Evolutionary conservation across 2,113 vertebrate genomes (phyloP).

Genomic region (Microcebus jonahi): DNA sequence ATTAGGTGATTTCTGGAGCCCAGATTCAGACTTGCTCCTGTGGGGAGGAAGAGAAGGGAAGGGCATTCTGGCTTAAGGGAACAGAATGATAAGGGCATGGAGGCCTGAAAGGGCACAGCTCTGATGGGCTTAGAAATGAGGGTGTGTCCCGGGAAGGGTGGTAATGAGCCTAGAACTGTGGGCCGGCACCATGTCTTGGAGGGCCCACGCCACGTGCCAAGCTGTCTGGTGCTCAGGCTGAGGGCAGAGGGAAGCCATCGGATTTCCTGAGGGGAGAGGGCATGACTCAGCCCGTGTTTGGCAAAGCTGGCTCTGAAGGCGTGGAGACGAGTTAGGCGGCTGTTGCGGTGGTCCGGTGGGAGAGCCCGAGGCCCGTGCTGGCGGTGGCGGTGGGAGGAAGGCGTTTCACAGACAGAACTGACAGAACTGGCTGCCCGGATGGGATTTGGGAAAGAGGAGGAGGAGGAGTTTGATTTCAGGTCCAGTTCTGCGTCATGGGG

Average conservation of each 20-base stretch:
- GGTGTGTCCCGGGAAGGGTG: neutral
- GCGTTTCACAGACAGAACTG: neutral
- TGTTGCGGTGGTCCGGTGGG: neutral
- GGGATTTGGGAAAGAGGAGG: constrained; percentile 27
- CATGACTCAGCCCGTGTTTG: neutral
- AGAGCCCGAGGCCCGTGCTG: neutral
- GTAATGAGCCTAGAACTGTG: neutral
- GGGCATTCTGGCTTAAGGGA: neutral
- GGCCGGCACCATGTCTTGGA: neutral
- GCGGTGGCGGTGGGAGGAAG: neutral
- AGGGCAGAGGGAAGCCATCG: neutral
- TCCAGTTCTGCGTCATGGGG: neutral
- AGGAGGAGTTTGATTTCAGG: neutral
- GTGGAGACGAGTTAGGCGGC: neutral
- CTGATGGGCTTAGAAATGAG: neutral
- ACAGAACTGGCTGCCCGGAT: neutral
- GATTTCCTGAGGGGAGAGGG: neutral
- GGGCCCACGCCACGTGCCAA: neutral
- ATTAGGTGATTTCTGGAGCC: neutral
- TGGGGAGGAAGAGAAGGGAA: neutral
- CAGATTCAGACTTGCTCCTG: neutral
- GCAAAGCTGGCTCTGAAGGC: neutral
- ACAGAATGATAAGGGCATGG: neutral
- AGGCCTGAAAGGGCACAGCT: too few relatives aligned
- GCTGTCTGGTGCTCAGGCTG: neutral